A percentile compares a stretch with the other conserved stretches of the same genome.
Evolutionary conservation across 2,113 vertebrate species (phyloP).

Genomic region (Actenoides hombroni): DNA sequence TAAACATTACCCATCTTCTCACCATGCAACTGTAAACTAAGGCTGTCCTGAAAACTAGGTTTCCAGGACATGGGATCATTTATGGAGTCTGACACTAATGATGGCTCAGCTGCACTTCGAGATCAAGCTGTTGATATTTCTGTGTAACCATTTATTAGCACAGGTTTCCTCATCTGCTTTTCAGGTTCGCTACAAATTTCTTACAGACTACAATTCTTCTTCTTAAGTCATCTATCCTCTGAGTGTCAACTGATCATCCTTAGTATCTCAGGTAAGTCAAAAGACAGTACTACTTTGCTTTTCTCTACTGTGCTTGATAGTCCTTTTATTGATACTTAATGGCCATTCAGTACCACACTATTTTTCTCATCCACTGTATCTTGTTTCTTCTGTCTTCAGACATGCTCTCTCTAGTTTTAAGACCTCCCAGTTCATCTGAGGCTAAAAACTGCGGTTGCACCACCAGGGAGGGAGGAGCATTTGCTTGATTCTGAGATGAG

Average conservation of each 20-base stretch:
- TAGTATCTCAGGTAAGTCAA: not conserved
- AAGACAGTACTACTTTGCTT: not conserved
- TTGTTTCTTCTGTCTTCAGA: rapidly evolving
- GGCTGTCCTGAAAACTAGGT: not conserved
- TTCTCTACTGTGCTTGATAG: not conserved
- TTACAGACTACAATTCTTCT: not conserved
- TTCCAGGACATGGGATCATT: not conserved
- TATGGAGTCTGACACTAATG: not conserved
- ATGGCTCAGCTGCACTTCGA: not conserved
- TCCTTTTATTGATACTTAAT: not conserved
- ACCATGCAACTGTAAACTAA: not conserved
- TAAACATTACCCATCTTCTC: not conserved
- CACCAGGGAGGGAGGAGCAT: not conserved
- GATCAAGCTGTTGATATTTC: not conserved
- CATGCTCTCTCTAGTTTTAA: not conserved
- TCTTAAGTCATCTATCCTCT: not conserved
- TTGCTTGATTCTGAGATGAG: not conserved
- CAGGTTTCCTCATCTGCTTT: not conserved
- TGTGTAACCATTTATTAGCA: not conserved
- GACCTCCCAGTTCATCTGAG: not conserved
- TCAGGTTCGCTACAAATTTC: not conserved
- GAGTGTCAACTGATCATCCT: not conserved
- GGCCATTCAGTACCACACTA: not conserved
- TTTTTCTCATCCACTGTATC: not conserved
- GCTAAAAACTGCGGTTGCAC: not conserved